A percentile compares a stretch with the other conserved stretches of the same genome.
phyloP scores from a whole-genome alignment of 2,797 vertebrate species.

The Epinephelus awoara region DNA sequence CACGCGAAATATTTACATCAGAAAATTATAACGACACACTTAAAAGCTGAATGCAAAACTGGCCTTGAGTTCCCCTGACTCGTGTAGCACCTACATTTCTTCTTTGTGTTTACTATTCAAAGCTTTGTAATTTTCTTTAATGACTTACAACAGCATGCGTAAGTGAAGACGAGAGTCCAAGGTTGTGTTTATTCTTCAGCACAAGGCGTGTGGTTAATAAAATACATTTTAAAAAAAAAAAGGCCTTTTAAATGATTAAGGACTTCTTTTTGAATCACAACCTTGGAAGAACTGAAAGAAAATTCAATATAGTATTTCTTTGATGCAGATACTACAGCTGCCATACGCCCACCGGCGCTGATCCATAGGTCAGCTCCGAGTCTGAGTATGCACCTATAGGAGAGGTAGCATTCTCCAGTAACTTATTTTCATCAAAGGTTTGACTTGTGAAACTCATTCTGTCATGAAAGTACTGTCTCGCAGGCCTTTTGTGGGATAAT shows the following conservation, averaged over 20 bases:
- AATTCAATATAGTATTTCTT: not conserved
- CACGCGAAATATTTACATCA: not conserved
- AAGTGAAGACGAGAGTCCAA: not conserved
- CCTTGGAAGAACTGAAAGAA: not conserved
- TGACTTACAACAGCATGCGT: not conserved
- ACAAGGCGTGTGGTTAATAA: not conserved
- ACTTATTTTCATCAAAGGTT: constrained; percentile 30
- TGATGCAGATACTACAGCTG: not conserved
- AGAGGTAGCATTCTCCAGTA: constrained; percentile 17
- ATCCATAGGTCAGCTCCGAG: constrained; percentile 7
- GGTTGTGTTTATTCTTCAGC: not conserved
- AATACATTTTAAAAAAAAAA: not conserved
- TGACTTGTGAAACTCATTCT: constrained; percentile 39
- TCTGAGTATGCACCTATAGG: not conserved
- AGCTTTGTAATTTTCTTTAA: not conserved
- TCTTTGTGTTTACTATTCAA: not conserved
- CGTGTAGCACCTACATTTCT: not conserved
- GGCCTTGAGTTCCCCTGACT: not conserved
- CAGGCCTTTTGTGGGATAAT: constrained; percentile 52
- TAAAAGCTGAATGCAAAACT: not conserved
- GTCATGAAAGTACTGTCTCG: constrained; percentile 34
- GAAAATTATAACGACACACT: not conserved
- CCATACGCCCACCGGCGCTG: not conserved
- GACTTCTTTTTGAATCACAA: not conserved
- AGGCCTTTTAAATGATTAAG: not conserved